Conservation (phyloP, 1,140 invertebrate species). For the Bombus confusus region DNA sequence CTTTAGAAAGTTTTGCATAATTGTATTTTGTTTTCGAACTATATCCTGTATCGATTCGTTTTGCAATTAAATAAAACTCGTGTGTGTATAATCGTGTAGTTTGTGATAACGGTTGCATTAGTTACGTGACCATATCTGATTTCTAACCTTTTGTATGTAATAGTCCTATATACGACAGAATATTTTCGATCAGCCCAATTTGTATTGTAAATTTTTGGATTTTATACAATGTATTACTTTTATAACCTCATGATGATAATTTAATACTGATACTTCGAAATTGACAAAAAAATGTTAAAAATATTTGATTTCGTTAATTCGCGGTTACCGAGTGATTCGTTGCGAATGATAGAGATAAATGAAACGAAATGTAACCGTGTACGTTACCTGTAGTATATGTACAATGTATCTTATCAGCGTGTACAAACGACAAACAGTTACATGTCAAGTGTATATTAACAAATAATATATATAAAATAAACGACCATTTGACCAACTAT, state of each 20-base stretch:
- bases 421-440: slow-evolving; percentile 59
- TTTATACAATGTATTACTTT: slow-evolving; percentile 32
- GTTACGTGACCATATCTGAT: background rate
- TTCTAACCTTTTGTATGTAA: slow-evolving; percentile 2
- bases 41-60: too few relatives aligned
- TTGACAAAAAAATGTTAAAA: background rate
- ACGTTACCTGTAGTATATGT: slow-evolving; percentile 48
- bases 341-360: background rate
- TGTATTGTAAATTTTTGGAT: background rate
- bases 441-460: slow-evolving; percentile 58
- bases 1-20: background rate
- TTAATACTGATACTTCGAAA: slow-evolving; percentile 6
- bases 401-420: slow-evolving; percentile 46
- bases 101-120: background rate
- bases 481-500: slow-evolving; percentile 48
- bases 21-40: background rate
- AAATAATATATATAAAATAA: slow-evolving; percentile 54
- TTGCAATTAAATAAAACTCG: background rate
- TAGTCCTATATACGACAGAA: background rate
- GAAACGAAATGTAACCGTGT: background rate
- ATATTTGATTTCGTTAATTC: slow-evolving; percentile 18
- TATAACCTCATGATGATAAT: slow-evolving; percentile 19
- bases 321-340: background rate
- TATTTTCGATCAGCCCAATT: background rate
- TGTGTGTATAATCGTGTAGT: background rate